These are phyloP conservation scores for Stichodactyla helianthus DNA, from an alignment of 64 coral and sea anemone genomes.

Conservation along the genomic window DNA sequence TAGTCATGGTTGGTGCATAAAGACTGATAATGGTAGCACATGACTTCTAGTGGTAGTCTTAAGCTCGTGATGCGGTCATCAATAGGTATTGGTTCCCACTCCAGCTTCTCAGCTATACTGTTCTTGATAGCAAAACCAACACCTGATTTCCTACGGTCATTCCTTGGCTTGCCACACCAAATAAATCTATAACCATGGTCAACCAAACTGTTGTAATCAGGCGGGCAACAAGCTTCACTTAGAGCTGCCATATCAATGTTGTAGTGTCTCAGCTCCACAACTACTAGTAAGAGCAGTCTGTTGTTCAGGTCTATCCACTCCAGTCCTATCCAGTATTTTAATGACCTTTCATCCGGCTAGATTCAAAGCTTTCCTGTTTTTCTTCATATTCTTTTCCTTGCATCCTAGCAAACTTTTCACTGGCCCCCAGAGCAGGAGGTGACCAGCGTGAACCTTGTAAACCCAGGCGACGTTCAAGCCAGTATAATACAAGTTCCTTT, in stretches of 20 bases:
- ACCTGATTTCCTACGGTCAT: background rate
- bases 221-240: background rate
- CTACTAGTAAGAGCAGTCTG: conserved; percentile 11
- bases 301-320: background rate
- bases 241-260: background rate
- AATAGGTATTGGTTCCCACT: no score
- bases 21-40: no score
- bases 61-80: no score
- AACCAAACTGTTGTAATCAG: conserved; percentile 22
- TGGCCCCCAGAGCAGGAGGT: background rate
- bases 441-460: conserved; percentile 21
- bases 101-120: no score
- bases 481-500: background rate
- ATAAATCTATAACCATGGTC: conserved; percentile 37
- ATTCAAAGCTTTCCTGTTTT: background rate
- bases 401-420: conserved; percentile 17
- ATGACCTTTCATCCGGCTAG: conserved; percentile 19
- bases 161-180: background rate
- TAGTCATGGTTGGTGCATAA: no score
- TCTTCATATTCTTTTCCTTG: background rate
- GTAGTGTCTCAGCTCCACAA: background rate
- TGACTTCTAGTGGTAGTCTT: no score
- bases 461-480: conserved; percentile 9
- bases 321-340: conserved; percentile 13
- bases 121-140: conserved; percentile 28